Conservation (phyloP, 2,797 vertebrate genomes). For the Lophius americanus region DNA sequence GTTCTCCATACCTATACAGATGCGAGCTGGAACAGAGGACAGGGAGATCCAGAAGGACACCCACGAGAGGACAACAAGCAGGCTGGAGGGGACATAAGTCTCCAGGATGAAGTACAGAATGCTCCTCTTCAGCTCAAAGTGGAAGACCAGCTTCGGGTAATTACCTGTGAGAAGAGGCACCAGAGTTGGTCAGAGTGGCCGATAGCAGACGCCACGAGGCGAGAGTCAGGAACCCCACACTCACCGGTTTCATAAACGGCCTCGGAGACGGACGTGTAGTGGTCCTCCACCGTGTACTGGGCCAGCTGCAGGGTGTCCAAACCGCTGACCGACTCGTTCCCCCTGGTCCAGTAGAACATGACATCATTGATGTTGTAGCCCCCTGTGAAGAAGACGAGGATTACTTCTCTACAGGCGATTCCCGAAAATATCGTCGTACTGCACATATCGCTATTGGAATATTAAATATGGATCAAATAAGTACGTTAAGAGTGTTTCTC, state of each 20-base stretch:
- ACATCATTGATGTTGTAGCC: conserved; percentile 94
- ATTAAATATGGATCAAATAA: neutral
- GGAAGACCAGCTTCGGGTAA: conserved; percentile 91
- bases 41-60: conserved; percentile 95
- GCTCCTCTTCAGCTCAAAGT: conserved; percentile 92
- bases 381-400: conserved; percentile 74
- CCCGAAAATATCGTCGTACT: neutral
- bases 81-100: conserved; percentile 91
- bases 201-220: neutral
- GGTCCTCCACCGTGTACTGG: conserved; percentile 92
- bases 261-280: conserved; percentile 92
- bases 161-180: conserved; percentile 70
- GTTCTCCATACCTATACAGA: conserved; percentile 86
- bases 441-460: neutral
- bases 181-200: neutral
- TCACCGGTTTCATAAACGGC: conserved; percentile 92
- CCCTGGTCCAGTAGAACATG: conserved; percentile 93
- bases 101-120: conserved; percentile 94
- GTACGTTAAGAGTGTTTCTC: neutral
- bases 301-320: conserved; percentile 89
- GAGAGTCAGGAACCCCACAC: neutral
- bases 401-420: neutral
- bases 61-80: conserved; percentile 92
- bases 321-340: conserved; percentile 91
- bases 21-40: conserved; percentile 90